phyloP scores from a whole-genome alignment of 2,888 invertebrate species.

The Drosophila setosimentum region DNA sequence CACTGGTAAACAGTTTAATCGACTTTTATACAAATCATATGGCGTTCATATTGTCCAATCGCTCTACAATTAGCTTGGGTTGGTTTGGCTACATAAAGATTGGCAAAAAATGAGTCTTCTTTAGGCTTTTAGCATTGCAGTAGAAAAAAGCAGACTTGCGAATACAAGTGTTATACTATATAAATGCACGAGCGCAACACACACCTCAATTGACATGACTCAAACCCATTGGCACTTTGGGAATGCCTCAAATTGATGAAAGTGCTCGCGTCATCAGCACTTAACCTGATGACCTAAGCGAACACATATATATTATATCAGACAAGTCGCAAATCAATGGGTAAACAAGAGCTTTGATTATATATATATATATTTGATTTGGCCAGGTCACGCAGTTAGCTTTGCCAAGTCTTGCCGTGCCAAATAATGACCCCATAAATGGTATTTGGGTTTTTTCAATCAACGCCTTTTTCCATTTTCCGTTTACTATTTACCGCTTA shows the following conservation, averaged over 20 bases:
- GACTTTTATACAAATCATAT: conserved; percentile 26
- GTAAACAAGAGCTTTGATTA: conserved; percentile 30
- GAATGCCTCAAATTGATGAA: conserved; percentile 5
- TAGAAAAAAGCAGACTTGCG: background rate
- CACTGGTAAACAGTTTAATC: background rate
- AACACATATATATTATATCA: conserved; percentile 33
- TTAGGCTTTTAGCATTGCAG: background rate
- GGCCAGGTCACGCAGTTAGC: conserved; percentile 63
- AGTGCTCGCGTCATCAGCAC: conserved; percentile 52
- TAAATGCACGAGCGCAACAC: conserved; percentile 38
- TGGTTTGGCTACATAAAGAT: background rate
- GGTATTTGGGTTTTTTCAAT: conserved; percentile 12
- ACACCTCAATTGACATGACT: conserved; percentile 38
- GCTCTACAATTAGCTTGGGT: background rate
- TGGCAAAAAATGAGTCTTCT: background rate
- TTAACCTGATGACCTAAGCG: conserved; percentile 67
- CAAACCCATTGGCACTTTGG: background rate
- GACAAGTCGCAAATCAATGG: conserved; percentile 40
- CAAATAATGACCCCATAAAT: conserved; percentile 42
- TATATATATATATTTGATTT: conserved; percentile 43
- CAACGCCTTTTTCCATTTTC: conserved; percentile 29
- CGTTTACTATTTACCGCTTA: too few species aligned
- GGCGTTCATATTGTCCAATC: background rate
- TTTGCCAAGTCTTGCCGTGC: background rate
- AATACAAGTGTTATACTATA: conserved; percentile 32